These are phyloP conservation scores for Amphilophus citrinellus DNA, from an alignment of 2,113 vertebrate genomes.

Conservation along the genomic window DNA sequence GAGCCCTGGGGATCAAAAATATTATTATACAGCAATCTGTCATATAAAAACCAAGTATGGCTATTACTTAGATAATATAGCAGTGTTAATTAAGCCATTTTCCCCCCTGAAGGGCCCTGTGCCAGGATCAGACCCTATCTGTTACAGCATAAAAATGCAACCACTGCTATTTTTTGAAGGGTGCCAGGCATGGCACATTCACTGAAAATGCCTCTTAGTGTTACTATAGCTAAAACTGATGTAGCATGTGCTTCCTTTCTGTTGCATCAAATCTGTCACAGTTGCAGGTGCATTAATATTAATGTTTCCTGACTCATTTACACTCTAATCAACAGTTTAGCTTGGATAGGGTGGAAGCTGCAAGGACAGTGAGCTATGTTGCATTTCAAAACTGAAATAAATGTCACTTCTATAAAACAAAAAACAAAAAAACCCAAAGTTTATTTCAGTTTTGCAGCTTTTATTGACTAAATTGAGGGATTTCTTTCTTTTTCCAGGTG, in stretches of 20 bases:
- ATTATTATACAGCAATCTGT: slow-evolving; percentile 7
- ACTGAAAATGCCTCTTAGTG: not conserved
- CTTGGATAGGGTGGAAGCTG: not conserved
- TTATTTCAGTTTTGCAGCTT: not conserved
- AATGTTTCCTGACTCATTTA: slow-evolving; percentile 5
- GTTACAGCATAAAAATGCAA: slow-evolving; percentile 9
- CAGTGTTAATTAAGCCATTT: not conserved
- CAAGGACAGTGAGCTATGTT: not conserved
- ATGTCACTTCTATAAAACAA: not conserved
- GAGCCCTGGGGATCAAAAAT: not conserved
- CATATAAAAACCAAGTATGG: not conserved
- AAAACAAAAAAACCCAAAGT: too few relatives aligned
- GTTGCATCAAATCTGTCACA: not conserved
- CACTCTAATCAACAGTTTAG: not conserved
- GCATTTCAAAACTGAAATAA: not conserved
- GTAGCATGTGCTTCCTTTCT: not conserved
- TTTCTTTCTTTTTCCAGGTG: not conserved
- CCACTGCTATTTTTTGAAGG: slow-evolving; percentile 3
- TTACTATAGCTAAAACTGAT: not conserved
- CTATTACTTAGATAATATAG: slow-evolving; percentile 1
- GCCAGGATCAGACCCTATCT: not conserved
- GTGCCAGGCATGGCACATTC: not conserved
- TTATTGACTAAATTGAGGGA: not conserved
- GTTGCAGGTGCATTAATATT: slow-evolving; percentile 4
- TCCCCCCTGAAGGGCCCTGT: not conserved